These are phyloP conservation scores for Neosalanx taihuensis DNA, from an alignment of 2,797 vertebrate species.

Conservation along the genomic window DNA sequence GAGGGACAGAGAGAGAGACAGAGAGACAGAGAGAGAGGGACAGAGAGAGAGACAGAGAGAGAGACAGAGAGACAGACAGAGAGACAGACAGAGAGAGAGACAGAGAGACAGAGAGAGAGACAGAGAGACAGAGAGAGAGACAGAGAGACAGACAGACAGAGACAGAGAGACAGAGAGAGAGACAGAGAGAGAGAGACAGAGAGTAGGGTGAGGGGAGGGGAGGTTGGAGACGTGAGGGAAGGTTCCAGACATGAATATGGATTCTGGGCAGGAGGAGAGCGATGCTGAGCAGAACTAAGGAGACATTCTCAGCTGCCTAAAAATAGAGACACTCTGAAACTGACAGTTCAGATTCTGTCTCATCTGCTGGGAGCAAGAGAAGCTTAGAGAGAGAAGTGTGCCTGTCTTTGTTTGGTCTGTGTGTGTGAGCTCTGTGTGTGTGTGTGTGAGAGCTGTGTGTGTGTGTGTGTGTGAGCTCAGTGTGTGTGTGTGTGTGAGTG, in stretches of 20 bases:
- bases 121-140: background rate
- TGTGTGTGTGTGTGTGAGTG: background rate
- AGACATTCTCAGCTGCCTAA: background rate
- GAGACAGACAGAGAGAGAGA: background rate
- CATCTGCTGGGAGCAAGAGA: background rate
- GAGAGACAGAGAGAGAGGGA: too few relatives aligned
- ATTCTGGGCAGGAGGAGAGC: background rate
- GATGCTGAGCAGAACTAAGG: background rate
- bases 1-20: too few relatives aligned
- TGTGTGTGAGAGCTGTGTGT: background rate
- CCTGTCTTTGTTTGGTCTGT: background rate
- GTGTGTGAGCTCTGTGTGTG: background rate
- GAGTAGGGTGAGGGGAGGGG: background rate
- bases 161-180: slow-evolving; percentile 35
- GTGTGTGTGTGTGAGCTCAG: background rate
- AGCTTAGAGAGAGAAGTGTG: background rate
- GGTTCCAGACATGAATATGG: background rate
- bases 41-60: too few relatives aligned
- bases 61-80: background rate
- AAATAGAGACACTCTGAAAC: background rate
- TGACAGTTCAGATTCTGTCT: background rate
- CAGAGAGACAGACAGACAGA: background rate
- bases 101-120: too few relatives aligned
- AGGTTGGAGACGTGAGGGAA: background rate
- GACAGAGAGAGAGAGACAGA: background rate